These are phyloP conservation scores for Cheilosia soror DNA, from an alignment of 2,888 invertebrate genomes.

Conservation along the genomic window DNA sequence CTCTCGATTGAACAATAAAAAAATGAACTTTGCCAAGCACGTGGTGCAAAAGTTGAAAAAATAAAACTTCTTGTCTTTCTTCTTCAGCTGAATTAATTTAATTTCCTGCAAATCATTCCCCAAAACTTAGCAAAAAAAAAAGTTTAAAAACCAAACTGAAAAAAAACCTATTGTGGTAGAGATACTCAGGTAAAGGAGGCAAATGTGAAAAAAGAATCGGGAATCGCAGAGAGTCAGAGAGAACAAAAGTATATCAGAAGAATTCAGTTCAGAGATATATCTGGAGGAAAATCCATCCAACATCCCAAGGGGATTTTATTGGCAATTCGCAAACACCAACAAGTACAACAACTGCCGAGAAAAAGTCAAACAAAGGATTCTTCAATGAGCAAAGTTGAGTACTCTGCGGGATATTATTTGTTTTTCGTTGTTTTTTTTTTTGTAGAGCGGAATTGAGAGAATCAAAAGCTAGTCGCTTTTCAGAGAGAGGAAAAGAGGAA, in stretches of 20 bases:
- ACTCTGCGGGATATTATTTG: slow-evolving; percentile 39
- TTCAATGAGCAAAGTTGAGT: slow-evolving; percentile 63
- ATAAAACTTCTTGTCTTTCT: slow-evolving; percentile 46
- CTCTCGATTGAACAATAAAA: slow-evolving; percentile 34
- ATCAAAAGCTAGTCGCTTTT: slow-evolving; percentile 1
- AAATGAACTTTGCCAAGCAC: slow-evolving; percentile 51
- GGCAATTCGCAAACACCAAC: slow-evolving; percentile 65
- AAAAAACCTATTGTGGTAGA: slow-evolving; percentile 31
- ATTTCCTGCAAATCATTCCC: slow-evolving; percentile 68
- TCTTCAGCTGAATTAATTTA: slow-evolving; percentile 68
- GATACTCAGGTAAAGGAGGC: slow-evolving; percentile 45
- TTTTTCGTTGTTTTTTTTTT: slow-evolving; percentile 23
- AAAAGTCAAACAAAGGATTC: slow-evolving; percentile 72
- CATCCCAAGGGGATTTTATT: slow-evolving; percentile 59
- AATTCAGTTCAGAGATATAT: slow-evolving; percentile 56
- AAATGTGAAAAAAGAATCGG: slow-evolving; percentile 16
- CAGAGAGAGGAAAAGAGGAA: slow-evolving; percentile 44
- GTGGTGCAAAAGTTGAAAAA: slow-evolving; percentile 68
- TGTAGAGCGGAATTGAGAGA: slow-evolving; percentile 48
- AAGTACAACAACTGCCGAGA: slow-evolving; percentile 51
- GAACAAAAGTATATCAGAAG: slow-evolving; percentile 36
- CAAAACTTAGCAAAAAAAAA: slow-evolving; percentile 30
- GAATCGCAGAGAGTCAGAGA: slow-evolving; percentile 38
- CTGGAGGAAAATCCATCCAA: slow-evolving; percentile 44
- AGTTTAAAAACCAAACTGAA: slow-evolving; percentile 42